Evolutionary conservation across 2,888 invertebrate genomes (phyloP), one percentile per base, ranked within the genome.

Genomic region (Microchrysa polita): DNA sequence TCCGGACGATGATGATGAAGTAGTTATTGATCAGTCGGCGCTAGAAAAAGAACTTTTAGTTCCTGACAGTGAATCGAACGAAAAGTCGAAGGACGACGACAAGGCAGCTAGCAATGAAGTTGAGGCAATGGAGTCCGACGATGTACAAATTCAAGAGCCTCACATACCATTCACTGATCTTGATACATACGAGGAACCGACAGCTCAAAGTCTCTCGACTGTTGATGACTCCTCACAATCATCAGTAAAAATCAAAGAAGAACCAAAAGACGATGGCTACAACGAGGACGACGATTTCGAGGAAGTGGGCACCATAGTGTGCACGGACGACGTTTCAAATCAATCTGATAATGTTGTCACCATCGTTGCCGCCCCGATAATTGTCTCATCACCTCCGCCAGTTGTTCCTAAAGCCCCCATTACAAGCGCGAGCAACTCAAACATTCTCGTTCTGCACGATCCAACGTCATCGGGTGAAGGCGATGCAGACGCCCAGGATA

Each of bases 381-480:
- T 7, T 4, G 22, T 22, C 5, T 14, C 20, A 5, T 12, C 48
- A 7, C 61, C 61, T 16, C 22, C 22, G 5, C 48, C 65, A 20
- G 22, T 44, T 12, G 65, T 44, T 10, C 14, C 65, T 2, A 44
- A 65, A 12, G 20, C 65, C 5, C 65, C 65, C 16, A 22, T 42
- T 2, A 48, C 65, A 48, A 65, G 65, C n/a, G 16, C 48, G 5
- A 65, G 44, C 65, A 65, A 65, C 22, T 65, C 65, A 65, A 65
- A 65, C 22, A 65, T 65, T 14, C 48, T 65, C 1, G 18, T 65
- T 2, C 22, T 65, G 10, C 48, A 69, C 57, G 53, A 61, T 27
- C 67, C 72, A 16, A 18, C 52, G 12, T 89, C 90, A 40, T 89
- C 92, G 0, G 92, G 93, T 77, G 93, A 94, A 82, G 93, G 93